These are phyloP conservation scores for Chrysocyon brachyurus DNA, from an alignment of 2,797 vertebrate genomes.

Conservation along the genomic window DNA sequence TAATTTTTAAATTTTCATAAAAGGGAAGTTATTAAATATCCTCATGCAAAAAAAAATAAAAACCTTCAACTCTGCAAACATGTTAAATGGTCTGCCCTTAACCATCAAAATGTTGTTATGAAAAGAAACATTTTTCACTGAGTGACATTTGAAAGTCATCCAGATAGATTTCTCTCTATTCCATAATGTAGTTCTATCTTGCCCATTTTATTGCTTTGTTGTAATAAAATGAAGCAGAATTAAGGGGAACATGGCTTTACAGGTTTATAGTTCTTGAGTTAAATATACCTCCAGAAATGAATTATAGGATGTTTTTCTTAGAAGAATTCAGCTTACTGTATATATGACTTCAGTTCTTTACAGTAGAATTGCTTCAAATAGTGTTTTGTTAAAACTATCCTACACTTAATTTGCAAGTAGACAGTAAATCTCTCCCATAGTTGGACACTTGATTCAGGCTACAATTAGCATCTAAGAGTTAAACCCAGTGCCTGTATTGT, in stretches of 20 bases:
- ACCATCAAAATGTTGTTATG: neutral
- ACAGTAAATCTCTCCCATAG: neutral
- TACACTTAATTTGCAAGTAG: neutral
- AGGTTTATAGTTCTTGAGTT: neutral
- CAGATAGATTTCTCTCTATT: conserved; percentile 7
- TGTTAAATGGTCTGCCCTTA: neutral
- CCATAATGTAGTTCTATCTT: neutral
- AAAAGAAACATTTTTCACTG: neutral
- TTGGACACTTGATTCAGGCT: neutral
- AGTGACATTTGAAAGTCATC: neutral
- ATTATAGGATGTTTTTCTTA: neutral
- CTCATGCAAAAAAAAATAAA: neutral
- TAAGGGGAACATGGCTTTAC: neutral
- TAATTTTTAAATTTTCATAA: conserved; percentile 59
- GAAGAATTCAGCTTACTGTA: conserved; percentile 29
- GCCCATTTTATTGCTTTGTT: neutral
- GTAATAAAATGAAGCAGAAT: conserved; percentile 39
- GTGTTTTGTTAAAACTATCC: conserved; percentile 6
- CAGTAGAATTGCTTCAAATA: conserved; percentile 47
- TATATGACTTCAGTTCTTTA: conserved; percentile 2
- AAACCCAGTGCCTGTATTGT: neutral
- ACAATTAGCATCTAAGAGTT: neutral
- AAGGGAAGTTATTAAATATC: conserved; percentile 24
- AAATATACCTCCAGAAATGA: neutral
- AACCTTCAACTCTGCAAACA: neutral